Evolutionary conservation across 2,888 invertebrate species (phyloP).

Genomic region (Mesochorus sp.): DNA sequence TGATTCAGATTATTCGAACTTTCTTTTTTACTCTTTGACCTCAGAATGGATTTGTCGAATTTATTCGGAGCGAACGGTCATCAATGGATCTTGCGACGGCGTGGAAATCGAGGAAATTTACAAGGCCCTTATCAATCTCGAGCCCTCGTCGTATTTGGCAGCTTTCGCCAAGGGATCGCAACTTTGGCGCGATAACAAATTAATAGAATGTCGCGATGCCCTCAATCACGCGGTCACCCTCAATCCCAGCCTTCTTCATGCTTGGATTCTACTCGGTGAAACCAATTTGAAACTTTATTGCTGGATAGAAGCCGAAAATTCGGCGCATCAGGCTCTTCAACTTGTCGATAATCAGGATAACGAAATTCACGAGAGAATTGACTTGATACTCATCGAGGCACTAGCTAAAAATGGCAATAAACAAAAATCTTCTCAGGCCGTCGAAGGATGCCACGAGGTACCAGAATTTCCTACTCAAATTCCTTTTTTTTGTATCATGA

Average conservation of each 20-base stretch:
- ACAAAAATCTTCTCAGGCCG: conserved; percentile 82
- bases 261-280: conserved; percentile 83
- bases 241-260: conserved; percentile 82
- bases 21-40: not conserved
- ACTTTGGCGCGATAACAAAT: conserved; percentile 83
- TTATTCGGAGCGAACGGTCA: conserved; percentile 82
- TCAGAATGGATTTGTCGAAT: conserved; percentile 86
- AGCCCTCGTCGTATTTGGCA: conserved; percentile 85
- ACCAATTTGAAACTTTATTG: conserved; percentile 83
- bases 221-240: conserved; percentile 80
- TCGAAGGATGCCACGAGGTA: conserved; percentile 79
- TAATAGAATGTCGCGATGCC: conserved; percentile 84
- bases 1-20: not conserved
- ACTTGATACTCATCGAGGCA: conserved; percentile 79
- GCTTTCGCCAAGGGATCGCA: conserved; percentile 85
- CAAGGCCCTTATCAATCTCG: conserved; percentile 83
- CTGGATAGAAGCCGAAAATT: conserved; percentile 82
- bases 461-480: conserved; percentile 36
- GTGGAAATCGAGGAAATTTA: conserved; percentile 83
- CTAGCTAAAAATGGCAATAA: conserved; percentile 81
- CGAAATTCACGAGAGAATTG: conserved; percentile 72
- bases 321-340: conserved; percentile 79
- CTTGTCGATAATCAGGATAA: conserved; percentile 75
- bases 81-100: conserved; percentile 70
- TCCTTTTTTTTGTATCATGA: conserved; percentile 11